These are phyloP conservation scores for Ophraella communa DNA, from an alignment of 2,888 invertebrate genomes.

Conservation along the genomic window DNA sequence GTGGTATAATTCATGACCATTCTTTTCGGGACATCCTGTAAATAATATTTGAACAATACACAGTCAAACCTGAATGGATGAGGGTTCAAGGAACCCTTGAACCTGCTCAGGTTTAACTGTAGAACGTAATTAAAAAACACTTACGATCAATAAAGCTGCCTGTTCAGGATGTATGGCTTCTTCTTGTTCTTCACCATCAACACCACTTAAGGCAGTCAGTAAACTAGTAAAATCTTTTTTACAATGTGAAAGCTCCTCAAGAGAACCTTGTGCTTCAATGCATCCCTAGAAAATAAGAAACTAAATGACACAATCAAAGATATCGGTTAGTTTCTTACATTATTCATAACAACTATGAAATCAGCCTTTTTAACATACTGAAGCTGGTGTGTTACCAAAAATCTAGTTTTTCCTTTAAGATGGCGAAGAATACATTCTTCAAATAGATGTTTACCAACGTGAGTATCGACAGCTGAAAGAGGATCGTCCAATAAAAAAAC, in stretches of 20 bases:
- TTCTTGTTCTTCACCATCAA: background rate
- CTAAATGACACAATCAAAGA: too few relatives aligned
- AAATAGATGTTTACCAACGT: constrained; percentile 84
- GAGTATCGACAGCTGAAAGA: constrained; percentile 84
- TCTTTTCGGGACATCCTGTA: too few relatives aligned
- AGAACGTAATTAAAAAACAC: background rate
- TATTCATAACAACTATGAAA: constrained; percentile 67
- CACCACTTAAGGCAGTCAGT: background rate
- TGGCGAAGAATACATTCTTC: constrained; percentile 74
- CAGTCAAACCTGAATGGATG: too few relatives aligned
- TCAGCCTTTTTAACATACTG: constrained; percentile 68
- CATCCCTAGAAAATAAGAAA: constrained; percentile 49
- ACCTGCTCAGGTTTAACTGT: too few relatives aligned
- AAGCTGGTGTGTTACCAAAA: constrained; percentile 76
- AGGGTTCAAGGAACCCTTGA: too few relatives aligned
- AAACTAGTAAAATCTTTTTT: constrained; percentile 9
- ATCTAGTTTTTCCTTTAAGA: constrained; percentile 69
- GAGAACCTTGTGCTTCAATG: constrained; percentile 60
- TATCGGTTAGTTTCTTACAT: constrained; percentile 64
- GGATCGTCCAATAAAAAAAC: constrained; percentile 89
- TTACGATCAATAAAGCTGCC: background rate
- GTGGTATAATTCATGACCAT: too few relatives aligned
- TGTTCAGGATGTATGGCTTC: background rate
- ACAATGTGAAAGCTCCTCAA: constrained; percentile 53
- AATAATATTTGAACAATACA: too few relatives aligned